Conservation (phyloP, 2,113 vertebrate species). For the Lota lota region DNA sequence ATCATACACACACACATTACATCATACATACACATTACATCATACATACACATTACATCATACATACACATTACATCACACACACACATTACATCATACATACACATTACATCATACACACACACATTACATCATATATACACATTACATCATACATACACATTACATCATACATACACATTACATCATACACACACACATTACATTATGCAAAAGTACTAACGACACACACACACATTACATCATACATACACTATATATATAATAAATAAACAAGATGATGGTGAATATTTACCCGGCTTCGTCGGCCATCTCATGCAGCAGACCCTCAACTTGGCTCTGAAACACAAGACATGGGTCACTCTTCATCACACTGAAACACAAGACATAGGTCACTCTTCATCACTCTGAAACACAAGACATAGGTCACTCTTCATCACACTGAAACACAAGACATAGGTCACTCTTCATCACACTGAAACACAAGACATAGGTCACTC, state of each 20-base stretch:
- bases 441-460: conserved; percentile 63
- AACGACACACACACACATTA: neutral
- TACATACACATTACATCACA: neutral
- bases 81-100: neutral
- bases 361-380: conserved; percentile 59
- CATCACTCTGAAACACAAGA: conserved; percentile 70
- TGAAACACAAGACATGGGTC: conserved; percentile 55
- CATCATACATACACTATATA: neutral
- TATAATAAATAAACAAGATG: neutral
- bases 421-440: no score
- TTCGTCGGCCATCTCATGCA: conserved; percentile 94
- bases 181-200: neutral
- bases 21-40: neutral
- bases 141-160: conserved; percentile 10
- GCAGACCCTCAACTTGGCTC: conserved; percentile 86
- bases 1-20: neutral
- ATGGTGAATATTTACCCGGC: conserved; percentile 78
- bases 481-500: conserved; percentile 23
- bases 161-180: neutral
- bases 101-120: neutral
- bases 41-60: neutral
- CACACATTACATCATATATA: conserved; percentile 9
- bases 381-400: conserved; percentile 11
- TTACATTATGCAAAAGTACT: neutral
- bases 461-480: conserved; percentile 56